phyloP scores from a whole-genome alignment of 2,113 vertebrate genomes.

The Cricetomys ansorgei region DNA sequence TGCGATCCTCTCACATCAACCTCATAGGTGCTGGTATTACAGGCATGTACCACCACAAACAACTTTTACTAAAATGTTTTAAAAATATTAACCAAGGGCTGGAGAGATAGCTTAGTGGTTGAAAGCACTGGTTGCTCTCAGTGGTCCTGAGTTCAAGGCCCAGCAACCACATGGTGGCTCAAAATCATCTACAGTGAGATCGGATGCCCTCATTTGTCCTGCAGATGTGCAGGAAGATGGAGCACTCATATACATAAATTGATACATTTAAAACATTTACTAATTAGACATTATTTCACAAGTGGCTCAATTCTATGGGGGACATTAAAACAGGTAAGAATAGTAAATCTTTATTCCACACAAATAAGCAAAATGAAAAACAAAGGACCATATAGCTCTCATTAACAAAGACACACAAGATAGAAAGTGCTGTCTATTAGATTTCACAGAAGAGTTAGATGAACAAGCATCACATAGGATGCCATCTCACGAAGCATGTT shows the following conservation, averaged over 20 bases:
- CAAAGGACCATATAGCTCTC: neutral
- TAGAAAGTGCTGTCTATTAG: neutral
- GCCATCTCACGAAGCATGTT: neutral
- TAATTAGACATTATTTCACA: slow-evolving; percentile 6
- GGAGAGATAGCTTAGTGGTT: too few species aligned
- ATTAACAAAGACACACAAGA: neutral
- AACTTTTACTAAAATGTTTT: neutral
- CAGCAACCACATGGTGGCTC: too few species aligned
- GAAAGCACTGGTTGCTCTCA: too few species aligned
- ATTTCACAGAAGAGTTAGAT: slow-evolving; percentile 1
- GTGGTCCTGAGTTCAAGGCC: too few species aligned
- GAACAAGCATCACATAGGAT: neutral
- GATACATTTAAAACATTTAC: slow-evolving; percentile 56
- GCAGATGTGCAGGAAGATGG: too few species aligned
- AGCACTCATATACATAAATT: too few species aligned
- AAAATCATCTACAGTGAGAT: too few species aligned
- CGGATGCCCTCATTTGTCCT: too few species aligned
- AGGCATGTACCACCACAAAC: neutral
- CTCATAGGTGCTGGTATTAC: neutral
- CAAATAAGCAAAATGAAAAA: slow-evolving; percentile 17
- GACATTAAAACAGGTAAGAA: neutral
- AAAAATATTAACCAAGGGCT: too few species aligned
- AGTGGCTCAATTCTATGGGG: neutral
- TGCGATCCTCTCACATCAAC: neutral
- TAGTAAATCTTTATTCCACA: slow-evolving; percentile 6